Conservation (phyloP, 2,888 invertebrate species). For the Meloe dianella region DNA sequence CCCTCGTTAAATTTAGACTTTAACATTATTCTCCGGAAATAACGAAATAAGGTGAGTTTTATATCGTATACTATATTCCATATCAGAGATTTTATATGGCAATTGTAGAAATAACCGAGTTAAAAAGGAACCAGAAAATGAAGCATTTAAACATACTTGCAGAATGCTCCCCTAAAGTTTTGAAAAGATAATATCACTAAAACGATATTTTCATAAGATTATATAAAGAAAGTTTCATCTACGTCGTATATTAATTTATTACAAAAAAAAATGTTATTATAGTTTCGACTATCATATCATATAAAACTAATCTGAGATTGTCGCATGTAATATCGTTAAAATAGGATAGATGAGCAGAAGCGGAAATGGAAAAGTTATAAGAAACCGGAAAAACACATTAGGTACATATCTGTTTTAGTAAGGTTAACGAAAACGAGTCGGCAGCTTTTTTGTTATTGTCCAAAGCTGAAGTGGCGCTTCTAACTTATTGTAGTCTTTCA, state of each 20-base stretch:
- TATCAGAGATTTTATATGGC: slow-evolving; percentile 5
- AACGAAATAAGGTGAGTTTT: slow-evolving; percentile 6
- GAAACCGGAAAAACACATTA: slow-evolving; percentile 17
- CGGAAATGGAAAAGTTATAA: slow-evolving; percentile 6
- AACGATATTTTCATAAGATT: slow-evolving; percentile 1
- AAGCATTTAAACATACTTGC: not conserved
- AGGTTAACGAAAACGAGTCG: slow-evolving; percentile 20
- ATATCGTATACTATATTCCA: not conserved
- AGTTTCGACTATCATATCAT: not conserved
- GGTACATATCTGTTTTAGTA: slow-evolving; percentile 19
- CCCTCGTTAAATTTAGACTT: not conserved
- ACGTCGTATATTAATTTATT: slow-evolving; percentile 1
- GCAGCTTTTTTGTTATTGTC: slow-evolving; percentile 32
- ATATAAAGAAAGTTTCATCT: not conserved
- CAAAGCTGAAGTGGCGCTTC: slow-evolving; percentile 31
- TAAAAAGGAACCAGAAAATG: not conserved
- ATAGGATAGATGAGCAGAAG: not conserved
- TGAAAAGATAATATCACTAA: not conserved
- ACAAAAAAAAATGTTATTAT: not conserved
- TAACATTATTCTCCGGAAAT: slow-evolving; percentile 4
- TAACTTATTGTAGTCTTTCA: slow-evolving; percentile 38
- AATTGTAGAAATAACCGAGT: not conserved
- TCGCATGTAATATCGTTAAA: not conserved
- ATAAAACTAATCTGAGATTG: not conserved
- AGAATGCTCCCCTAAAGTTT: not conserved